Conservation (phyloP, 2,113 vertebrate species). For the Dicrurus megarhynchus region DNA sequence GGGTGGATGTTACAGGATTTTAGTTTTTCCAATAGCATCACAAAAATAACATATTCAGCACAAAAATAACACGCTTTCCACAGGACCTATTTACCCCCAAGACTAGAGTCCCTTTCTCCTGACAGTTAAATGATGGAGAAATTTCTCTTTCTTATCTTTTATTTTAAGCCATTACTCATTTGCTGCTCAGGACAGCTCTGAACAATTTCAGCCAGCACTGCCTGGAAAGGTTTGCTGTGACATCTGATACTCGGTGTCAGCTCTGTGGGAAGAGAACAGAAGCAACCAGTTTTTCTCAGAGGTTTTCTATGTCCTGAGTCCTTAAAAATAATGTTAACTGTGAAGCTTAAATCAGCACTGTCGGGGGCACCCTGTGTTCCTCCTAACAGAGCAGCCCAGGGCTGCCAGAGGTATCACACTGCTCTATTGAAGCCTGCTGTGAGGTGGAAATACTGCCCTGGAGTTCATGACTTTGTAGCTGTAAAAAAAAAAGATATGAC, state of each 20-base stretch:
- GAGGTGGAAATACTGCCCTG: conserved; percentile 38
- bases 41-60: neutral
- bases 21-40: neutral
- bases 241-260: neutral
- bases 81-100: neutral
- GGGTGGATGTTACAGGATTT: neutral
- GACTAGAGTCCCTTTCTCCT: neutral
- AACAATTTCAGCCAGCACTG: neutral
- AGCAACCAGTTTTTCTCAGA: neutral
- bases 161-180: neutral
- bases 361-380: neutral
- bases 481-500: neutral
- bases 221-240: neutral
- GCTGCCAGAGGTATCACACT: neutral
- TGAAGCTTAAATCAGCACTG: conserved; percentile 1
- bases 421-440: conserved; percentile 32
- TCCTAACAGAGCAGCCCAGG: neutral
- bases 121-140: neutral
- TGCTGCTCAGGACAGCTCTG: neutral
- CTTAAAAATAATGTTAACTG: conserved; percentile 22
- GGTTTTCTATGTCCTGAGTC: neutral
- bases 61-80: neutral
- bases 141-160: neutral
- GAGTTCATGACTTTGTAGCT: conserved; percentile 21
- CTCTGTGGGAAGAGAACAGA: neutral